Base-by-base conservation (phyloP, 2,113 vertebrate species). In the Hemiscyllium ocellatum region DNA sequence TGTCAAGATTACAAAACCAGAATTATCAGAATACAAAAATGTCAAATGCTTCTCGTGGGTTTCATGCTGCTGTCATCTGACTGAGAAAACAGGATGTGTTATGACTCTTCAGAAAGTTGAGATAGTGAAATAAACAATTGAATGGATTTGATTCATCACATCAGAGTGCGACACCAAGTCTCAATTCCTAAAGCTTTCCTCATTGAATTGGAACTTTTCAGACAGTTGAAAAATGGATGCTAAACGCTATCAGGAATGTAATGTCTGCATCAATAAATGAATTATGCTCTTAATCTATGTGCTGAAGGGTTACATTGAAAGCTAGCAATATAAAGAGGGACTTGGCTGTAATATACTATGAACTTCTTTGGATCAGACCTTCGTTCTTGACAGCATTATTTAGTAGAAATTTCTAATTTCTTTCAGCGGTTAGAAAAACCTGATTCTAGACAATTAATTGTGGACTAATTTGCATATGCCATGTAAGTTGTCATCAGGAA, bases 21-120 rank as follows among this genome's bases (percentile, higher is more conserved):
- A 97, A 98, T 99, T 96, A 99, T 99, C 95, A 98, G 99, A 96
- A 98, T 99, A 97, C 98, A 99, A 97, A 99, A 99, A 98, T 99
- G 99, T 98, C 99, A 99, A 97, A 99, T 98, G 50, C 99, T 99
- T 96, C 99, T 99, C 93, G 99, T 96, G 95, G 99, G 99, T 96
- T 97, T 99, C 97, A 98, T 98, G 96, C 97, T 99, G 96, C 97
- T 99, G 96, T 99, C 99, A 0, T 99, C 99, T 13, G 99, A 99
- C 89, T 98, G 99, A 96, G 97, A 95, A 0, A 98, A 99, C 0
- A 99, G 99, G 95, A 99, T 99, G 2, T 99, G 99, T 97, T 98
- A 99, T 12, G 98, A 99, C 96, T 99, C 99, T 96, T 99, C 99
- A 0, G 98, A 99, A 96, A 99, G 98, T 96, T 98, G 99, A 96